These are phyloP conservation scores for Allobates femoralis DNA, from an alignment of 2,797 vertebrate genomes.

Conservation along the genomic window DNA sequence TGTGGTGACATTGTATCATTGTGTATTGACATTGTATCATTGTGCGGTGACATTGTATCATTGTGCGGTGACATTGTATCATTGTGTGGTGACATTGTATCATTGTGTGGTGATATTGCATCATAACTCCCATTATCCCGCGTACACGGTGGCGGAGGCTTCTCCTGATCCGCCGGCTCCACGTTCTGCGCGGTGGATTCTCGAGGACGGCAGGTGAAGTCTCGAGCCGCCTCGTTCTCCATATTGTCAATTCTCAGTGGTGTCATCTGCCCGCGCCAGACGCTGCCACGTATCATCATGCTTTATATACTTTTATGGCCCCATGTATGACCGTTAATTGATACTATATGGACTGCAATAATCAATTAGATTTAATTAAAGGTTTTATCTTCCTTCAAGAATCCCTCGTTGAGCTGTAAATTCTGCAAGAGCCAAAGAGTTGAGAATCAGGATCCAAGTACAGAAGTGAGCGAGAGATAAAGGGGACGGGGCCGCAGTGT, in stretches of 20 bases:
- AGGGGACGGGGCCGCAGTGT: background rate
- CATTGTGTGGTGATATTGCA: background rate
- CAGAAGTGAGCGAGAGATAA: background rate
- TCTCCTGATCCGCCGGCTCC: background rate
- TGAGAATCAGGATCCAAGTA: background rate
- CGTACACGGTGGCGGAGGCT: background rate
- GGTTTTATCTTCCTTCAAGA: conserved; percentile 25
- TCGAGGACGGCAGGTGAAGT: background rate
- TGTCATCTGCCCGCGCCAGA: background rate
- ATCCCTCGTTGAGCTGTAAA: background rate
- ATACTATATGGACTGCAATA: conserved; percentile 26
- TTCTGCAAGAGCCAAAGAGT: background rate
- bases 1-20: too few species aligned
- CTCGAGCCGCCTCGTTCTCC: background rate
- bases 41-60: too few species aligned
- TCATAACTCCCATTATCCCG: background rate
- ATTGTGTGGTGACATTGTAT: background rate
- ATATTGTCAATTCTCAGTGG: conserved; percentile 15
- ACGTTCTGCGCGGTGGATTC: background rate
- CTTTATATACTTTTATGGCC: conserved; percentile 34
- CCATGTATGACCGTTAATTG: conserved; percentile 34
- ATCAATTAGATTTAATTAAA: conserved; percentile 38
- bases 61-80: too few species aligned
- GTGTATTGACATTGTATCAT: background rate
- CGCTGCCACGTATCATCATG: background rate